Evolutionary conservation across 1,140 invertebrate genomes (phyloP).

Genomic region (Hylaeus anthracinus): DNA sequence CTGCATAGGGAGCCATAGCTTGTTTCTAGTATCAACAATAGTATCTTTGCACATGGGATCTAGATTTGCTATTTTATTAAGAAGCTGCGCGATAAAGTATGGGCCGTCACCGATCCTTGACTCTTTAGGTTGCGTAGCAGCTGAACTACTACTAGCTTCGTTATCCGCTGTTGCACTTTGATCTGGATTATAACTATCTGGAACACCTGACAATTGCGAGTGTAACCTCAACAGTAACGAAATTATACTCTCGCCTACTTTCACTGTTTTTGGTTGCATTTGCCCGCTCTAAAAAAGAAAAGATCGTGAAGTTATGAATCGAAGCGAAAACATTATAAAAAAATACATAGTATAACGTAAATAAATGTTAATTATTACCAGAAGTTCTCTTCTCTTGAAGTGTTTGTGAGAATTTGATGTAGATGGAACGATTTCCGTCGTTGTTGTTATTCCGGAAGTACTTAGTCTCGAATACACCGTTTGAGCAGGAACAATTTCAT

Average conservation of each 20-base stretch:
- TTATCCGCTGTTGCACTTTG: slow-evolving; percentile 79
- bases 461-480: slow-evolving; percentile 66
- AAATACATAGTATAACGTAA: background rate
- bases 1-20: slow-evolving; percentile 89
- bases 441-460: slow-evolving; percentile 70
- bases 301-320: background rate
- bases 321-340: background rate
- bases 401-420: slow-evolving; percentile 76
- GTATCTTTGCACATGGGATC: slow-evolving; percentile 86
- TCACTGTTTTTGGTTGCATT: slow-evolving; percentile 70
- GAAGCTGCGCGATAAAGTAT: slow-evolving; percentile 90
- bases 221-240: slow-evolving; percentile 96
- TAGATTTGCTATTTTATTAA: slow-evolving; percentile 87
- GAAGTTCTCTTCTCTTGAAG: slow-evolving; percentile 68
- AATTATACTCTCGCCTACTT: slow-evolving; percentile 94
- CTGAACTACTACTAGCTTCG: slow-evolving; percentile 61
- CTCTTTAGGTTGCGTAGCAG: slow-evolving; percentile 58
- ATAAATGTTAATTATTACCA: slow-evolving; percentile 61
- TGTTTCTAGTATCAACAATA: slow-evolving; percentile 85
- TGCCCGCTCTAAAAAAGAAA: slow-evolving; percentile 22
- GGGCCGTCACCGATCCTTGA: slow-evolving; percentile 92
- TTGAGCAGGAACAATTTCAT: slow-evolving; percentile 79
- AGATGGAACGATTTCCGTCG: slow-evolving; percentile 80
- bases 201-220: slow-evolving; percentile 91
- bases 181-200: slow-evolving; percentile 89